A percentile compares a stretch with the other conserved stretches of the same genome.
These are phyloP conservation scores for Polymixis flavicincta DNA, from an alignment of 2,888 invertebrate genomes.

Conservation along the genomic window DNA sequence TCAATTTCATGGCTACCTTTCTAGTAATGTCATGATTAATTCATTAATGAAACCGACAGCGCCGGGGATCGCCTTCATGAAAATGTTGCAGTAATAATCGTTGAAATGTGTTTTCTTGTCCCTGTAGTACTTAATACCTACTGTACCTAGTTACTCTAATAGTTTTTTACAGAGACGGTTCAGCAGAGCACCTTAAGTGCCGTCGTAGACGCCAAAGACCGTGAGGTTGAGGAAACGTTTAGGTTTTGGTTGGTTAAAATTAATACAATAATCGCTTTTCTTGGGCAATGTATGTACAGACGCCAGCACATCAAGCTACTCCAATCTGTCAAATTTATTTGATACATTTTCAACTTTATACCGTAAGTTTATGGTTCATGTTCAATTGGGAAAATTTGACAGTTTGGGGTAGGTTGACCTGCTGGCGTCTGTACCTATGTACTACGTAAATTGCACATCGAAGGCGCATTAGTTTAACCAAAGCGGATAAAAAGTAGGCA, in stretches of 20 bases:
- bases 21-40: conserved; percentile 42
- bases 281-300: too few relatives aligned
- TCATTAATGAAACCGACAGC: conserved; percentile 21
- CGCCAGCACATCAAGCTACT: too few relatives aligned
- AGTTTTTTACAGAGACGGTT: not conserved
- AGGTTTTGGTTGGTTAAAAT: not conserved
- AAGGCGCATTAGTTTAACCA: not conserved
- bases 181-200: not conserved
- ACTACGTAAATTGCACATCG: too few relatives aligned
- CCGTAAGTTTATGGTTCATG: too few relatives aligned
- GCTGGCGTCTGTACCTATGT: too few relatives aligned
- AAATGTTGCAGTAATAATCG: not conserved
- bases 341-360: too few relatives aligned
- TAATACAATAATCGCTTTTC: not conserved
- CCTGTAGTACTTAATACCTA: not conserved
- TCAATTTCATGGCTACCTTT: conserved; percentile 56
- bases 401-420: too few relatives aligned
- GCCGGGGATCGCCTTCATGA: not conserved
- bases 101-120: not conserved
- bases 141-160: not conserved
- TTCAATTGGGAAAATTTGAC: too few relatives aligned
- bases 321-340: too few relatives aligned
- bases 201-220: not conserved
- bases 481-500: not conserved
- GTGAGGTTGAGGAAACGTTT: not conserved